phyloP scores from a whole-genome alignment of 2,888 invertebrate species.

The Galerucella pusilla region DNA sequence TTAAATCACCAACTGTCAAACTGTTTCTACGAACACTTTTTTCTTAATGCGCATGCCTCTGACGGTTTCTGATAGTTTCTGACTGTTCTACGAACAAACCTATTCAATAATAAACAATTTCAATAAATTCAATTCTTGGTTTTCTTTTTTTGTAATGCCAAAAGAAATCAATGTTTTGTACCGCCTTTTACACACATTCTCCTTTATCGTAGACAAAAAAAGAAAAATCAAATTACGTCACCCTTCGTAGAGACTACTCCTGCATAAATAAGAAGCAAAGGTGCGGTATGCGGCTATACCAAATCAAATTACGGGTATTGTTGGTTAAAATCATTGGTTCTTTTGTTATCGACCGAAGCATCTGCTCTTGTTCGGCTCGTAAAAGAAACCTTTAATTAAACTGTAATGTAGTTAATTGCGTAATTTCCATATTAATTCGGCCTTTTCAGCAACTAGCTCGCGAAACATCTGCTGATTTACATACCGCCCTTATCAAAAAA shows the following conservation, averaged over 20 bases:
- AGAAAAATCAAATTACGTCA: conserved; percentile 6
- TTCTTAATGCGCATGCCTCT: too few relatives aligned
- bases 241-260: conserved; percentile 4
- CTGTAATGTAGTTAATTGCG: conserved; percentile 31
- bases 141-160: too few relatives aligned
- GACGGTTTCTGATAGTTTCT: too few relatives aligned
- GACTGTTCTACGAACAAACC: too few relatives aligned
- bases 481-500: too few relatives aligned
- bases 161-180: too few relatives aligned
- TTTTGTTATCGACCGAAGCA: conserved; percentile 20
- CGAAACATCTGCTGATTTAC: conserved; percentile 24
- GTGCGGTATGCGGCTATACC: conserved; percentile 19
- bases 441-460: conserved; percentile 15
- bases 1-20: too few relatives aligned
- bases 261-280: conserved; percentile 14
- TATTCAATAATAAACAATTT: too few relatives aligned
- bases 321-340: conserved; percentile 24
- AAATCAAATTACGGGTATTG: conserved; percentile 36
- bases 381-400: conserved; percentile 34
- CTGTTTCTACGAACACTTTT: too few relatives aligned
- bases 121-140: too few relatives aligned
- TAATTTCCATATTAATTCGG: conserved; percentile 38
- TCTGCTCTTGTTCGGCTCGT: conserved; percentile 20
- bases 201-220: background rate
- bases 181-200: background rate